Conservation (phyloP, 2,888 invertebrate genomes). For the Eudemis profundana region DNA sequence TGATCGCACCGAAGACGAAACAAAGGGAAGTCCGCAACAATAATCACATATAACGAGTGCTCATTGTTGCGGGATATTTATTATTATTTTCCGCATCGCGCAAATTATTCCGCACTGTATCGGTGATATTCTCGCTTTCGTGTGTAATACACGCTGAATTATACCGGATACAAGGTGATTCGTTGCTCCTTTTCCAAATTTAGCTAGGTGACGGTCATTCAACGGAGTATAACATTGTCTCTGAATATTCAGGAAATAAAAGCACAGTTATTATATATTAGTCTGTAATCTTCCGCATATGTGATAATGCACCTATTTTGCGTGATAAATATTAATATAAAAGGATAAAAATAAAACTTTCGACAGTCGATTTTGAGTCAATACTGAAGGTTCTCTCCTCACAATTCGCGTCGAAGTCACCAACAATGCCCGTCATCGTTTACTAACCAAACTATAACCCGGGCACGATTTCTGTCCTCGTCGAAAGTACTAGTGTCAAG, state of each 20-base stretch:
- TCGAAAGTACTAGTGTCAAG: background rate
- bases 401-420: no score
- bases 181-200: background rate
- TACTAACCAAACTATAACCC: background rate
- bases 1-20: constrained; percentile 13
- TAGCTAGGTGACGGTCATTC: no score
- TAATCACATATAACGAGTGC: constrained; percentile 38
- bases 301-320: no score
- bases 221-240: no score
- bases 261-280: no score
- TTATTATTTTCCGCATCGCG: constrained; percentile 15
- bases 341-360: no score
- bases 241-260: no score
- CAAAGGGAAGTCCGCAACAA: constrained; percentile 33
- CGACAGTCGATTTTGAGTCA: no score
- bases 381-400: no score
- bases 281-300: no score
- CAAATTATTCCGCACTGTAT: constrained; percentile 3
- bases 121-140: constrained; percentile 1
- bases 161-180: background rate
- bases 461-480: background rate
- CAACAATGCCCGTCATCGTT: background rate
- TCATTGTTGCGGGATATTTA: constrained; percentile 28
- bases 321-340: no score
- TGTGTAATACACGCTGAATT: background rate